phyloP scores from a whole-genome alignment of 2,888 invertebrate genomes.

The Agapostemon virescens region DNA sequence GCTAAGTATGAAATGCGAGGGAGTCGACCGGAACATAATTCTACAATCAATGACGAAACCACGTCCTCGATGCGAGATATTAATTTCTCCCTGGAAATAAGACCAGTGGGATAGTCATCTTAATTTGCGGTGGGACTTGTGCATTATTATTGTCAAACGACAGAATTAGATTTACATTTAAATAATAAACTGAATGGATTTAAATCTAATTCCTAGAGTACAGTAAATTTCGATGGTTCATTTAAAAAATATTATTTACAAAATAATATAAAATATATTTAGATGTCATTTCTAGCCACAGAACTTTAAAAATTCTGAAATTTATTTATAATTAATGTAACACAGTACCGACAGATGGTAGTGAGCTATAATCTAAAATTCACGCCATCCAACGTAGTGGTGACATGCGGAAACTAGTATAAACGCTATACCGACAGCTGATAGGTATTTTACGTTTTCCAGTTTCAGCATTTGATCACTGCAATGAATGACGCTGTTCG shows the following conservation, averaged over 20 bases:
- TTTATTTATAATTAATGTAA: too few relatives aligned
- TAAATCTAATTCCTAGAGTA: not conserved
- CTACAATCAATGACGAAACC: constrained; percentile 58
- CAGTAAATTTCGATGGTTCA: not conserved
- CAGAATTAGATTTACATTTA: not conserved
- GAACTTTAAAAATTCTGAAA: not conserved
- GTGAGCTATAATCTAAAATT: not conserved
- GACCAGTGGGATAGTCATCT: not conserved
- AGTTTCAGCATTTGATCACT: not conserved
- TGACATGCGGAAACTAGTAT: not conserved
- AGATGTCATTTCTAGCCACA: too few relatives aligned
- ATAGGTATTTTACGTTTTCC: not conserved
- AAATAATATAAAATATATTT: too few relatives aligned
- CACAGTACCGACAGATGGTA: too few relatives aligned
- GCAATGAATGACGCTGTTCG: not conserved
- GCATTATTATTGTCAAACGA: not conserved
- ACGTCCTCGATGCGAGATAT: constrained; percentile 66
- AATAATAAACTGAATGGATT: not conserved
- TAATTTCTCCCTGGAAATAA: constrained; percentile 56
- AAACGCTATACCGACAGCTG: not conserved
- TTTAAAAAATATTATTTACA: too few relatives aligned
- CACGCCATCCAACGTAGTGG: not conserved
- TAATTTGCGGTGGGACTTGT: not conserved
- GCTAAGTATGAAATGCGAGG: constrained; percentile 62
- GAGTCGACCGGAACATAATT: constrained; percentile 58